Evolutionary conservation across 2,888 invertebrate genomes (phyloP).

Genomic region (Glyphotaelius pellucidus): DNA sequence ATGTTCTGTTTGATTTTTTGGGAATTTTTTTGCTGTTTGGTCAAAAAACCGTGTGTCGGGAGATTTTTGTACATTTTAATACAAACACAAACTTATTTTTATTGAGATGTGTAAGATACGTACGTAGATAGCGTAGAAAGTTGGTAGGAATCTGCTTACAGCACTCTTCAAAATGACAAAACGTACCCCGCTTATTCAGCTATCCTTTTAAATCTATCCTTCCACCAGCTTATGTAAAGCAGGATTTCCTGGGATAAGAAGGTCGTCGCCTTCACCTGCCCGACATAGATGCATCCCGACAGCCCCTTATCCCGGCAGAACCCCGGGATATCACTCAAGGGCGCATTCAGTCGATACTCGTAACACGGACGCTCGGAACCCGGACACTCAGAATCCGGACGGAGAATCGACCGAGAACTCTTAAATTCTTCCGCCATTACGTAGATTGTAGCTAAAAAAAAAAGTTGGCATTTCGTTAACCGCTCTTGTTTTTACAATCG

Average conservation of each 20-base stretch:
- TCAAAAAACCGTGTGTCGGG: too few relatives aligned
- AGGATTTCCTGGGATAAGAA: conserved; percentile 29
- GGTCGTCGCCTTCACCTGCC: conserved; percentile 35
- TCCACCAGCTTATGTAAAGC: conserved; percentile 33
- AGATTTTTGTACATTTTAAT: too few relatives aligned
- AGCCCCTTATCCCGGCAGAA: not conserved
- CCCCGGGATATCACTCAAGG: conserved; percentile 33
- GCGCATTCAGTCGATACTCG: conserved; percentile 22
- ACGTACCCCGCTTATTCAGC: not conserved
- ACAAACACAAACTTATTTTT: too few relatives aligned
- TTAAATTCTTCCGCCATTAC: conserved; percentile 2
- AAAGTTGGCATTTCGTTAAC: not conserved
- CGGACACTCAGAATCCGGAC: not conserved
- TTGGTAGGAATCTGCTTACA: not conserved
- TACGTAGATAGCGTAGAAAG: not conserved
- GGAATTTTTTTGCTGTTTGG: too few relatives aligned
- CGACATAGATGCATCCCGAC: conserved; percentile 16
- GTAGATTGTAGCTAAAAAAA: not conserved
- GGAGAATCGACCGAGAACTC: not conserved
- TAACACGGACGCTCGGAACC: not conserved
- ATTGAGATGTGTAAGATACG: too few relatives aligned
- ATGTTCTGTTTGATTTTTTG: too few relatives aligned
- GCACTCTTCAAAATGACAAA: not conserved
- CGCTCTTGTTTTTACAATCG: not conserved
- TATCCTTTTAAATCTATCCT: conserved; percentile 30